phyloP scores from a whole-genome alignment of 1,140 invertebrate species.

The Lasioglossum albipes region DNA sequence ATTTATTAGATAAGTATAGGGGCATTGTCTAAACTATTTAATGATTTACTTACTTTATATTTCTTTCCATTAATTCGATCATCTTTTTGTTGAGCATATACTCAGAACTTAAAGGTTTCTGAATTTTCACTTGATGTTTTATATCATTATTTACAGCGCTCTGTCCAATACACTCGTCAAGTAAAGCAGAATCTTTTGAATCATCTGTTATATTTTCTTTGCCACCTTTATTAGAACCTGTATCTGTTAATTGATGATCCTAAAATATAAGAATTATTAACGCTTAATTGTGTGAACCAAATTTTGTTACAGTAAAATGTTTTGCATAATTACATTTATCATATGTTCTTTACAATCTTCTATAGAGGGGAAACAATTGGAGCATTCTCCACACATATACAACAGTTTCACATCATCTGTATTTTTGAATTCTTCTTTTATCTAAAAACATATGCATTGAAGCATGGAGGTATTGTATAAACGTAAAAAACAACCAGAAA shows the following conservation, averaged over 20 bases:
- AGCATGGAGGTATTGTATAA: neutral
- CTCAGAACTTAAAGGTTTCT: constrained; percentile 56
- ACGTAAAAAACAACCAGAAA: neutral
- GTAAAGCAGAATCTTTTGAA: constrained; percentile 37
- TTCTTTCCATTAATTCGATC: constrained; percentile 69
- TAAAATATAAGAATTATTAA: constrained; percentile 46
- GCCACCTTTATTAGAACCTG: constrained; percentile 50
- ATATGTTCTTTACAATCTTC: constrained; percentile 80
- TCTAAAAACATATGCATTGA: constrained; percentile 42
- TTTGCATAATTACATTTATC: constrained; percentile 73
- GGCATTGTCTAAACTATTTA: constrained; percentile 1
- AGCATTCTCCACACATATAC: constrained; percentile 80
- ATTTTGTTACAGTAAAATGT: constrained; percentile 5
- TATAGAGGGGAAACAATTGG: constrained; percentile 77
- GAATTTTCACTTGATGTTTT: constrained; percentile 58
- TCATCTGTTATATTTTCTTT: constrained; percentile 54
- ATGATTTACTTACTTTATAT: constrained; percentile 65
- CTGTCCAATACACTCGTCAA: constrained; percentile 31
- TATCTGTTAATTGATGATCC: constrained; percentile 71
- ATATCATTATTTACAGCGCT: constrained; percentile 46
- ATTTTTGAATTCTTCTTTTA: constrained; percentile 60
- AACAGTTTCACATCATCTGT: constrained; percentile 68
- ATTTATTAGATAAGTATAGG: constrained; percentile 12
- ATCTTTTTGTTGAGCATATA: constrained; percentile 63
- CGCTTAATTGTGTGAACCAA: constrained; percentile 1